Base-by-base conservation (phyloP, 2,888 invertebrate genomes). In the Catocala fraxini region DNA sequence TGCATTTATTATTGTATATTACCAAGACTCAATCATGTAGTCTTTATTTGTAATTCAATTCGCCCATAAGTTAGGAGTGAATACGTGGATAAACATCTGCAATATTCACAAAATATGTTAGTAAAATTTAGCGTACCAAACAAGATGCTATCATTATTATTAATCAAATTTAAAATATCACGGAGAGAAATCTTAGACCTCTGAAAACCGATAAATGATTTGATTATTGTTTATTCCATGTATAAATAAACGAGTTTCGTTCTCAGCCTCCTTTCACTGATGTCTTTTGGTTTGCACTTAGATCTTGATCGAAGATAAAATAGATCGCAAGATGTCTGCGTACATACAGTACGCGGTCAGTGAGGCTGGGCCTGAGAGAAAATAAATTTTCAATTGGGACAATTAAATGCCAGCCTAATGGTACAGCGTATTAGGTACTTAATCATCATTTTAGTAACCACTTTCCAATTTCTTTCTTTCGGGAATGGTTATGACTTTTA, bases 301-400 rank as follows among this genome's bases (percentile, higher is more conserved):
- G 91, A 92, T 93, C 85, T 88, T 89, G 84, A 88, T 86, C 80
- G 82, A 75, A 85, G 93, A 93, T 93, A 92, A 92, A 91, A 91
- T 91, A 90, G 91, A 92, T 92, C 90, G 88, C 87, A 85, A 86
- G 88, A 88, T 86, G 89, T 89, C 90, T 89, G 90, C 89, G 86
- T 85, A 80, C 83, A 82, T 83, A 83, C 82, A 79, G 73, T 63
- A 70, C 73, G 83, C 90, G 89, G 88, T 89, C 92, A 90, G 85
- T 80, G 83, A 84, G 83, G 82, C 83, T 83, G 79, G 78, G 84
- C 78, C 81, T 77, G 86, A 89, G 88, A 90, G 91, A 92, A 93
- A 93, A 93, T 93, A 93, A 90, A 92, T 91, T 88, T 88, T 87
- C 91, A 93, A 92, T 93, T 93, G 84, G 93, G 93, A 91, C 93